A percentile compares a stretch with the other conserved stretches of the same genome.
Conservation (phyloP, 2,888 invertebrate genomes). For the Nephrotoma flavescens region DNA sequence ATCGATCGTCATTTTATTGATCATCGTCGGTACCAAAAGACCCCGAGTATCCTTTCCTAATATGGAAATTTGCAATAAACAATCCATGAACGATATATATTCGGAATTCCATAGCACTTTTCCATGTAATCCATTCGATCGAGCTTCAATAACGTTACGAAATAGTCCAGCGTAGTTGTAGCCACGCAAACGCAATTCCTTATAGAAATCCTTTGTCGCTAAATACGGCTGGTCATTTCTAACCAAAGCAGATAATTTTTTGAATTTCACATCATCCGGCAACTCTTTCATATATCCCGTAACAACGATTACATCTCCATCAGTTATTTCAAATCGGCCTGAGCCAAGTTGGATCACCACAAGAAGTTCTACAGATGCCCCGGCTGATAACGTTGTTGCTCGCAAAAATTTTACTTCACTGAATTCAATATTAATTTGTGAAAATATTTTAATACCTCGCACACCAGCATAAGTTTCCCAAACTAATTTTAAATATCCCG, state of each 20-base stretch:
- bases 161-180: conserved; percentile 40
- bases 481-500: conserved; percentile 62
- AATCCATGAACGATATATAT: conserved; percentile 82
- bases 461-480: conserved; percentile 67
- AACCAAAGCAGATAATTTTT: conserved; percentile 15
- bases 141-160: conserved; percentile 21
- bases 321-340: conserved; percentile 47
- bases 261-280: conserved; percentile 27
- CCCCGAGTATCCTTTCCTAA: conserved; percentile 52
- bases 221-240: conserved; percentile 25
- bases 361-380: conserved; percentile 35
- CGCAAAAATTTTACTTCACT: conserved; percentile 71
- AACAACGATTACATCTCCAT: conserved; percentile 52
- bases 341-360: conserved; percentile 44
- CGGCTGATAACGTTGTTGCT: conserved; percentile 63
- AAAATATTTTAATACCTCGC: conserved; percentile 27
- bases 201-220: conserved; percentile 50
- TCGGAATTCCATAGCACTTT: conserved; percentile 54
- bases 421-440: conserved; percentile 34
- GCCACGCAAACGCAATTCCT: conserved; percentile 53
- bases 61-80: conserved; percentile 71
- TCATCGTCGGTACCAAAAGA: conserved; percentile 59
- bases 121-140: conserved; percentile 26
- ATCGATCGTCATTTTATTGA: conserved; percentile 55
- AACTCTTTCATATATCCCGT: conserved; percentile 47